Evolutionary conservation across 2,113 vertebrate species (phyloP).

Genomic region (Megaceryle torquata): DNA sequence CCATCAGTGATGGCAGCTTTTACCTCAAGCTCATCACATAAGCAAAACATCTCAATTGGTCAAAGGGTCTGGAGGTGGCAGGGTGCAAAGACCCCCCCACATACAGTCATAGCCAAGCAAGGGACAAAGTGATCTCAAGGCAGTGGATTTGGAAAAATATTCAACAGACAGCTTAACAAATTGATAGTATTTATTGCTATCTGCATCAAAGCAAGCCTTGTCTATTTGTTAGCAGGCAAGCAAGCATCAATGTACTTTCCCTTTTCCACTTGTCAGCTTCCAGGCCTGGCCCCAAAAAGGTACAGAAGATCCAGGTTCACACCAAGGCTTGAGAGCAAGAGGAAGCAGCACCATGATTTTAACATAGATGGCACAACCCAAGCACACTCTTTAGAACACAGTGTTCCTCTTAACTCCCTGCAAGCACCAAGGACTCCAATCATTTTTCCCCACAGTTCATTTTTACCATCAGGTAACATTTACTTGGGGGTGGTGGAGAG

Average conservation of each 20-base stretch:
- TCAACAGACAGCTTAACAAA: neutral
- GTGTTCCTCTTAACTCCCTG: neutral
- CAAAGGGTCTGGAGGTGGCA: fast-evolving
- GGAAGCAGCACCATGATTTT: neutral
- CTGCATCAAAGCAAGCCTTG: neutral
- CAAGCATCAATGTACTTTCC: neutral
- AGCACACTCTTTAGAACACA: neutral
- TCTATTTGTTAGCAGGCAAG: neutral
- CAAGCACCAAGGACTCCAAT: neutral
- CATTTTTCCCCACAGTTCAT: neutral
- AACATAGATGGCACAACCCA: neutral
- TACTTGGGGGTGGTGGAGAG: neutral
- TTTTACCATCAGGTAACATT: neutral
- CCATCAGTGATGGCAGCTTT: neutral
- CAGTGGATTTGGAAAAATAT: neutral
- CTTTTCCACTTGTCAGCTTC: neutral
- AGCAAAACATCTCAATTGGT: neutral
- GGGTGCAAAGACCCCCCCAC: neutral
- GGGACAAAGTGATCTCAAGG: neutral
- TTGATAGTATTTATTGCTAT: neutral
- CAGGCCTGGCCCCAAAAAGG: neutral
- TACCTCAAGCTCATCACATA: neutral
- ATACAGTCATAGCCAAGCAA: neutral
- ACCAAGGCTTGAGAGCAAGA: neutral
- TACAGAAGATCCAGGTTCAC: neutral